A percentile compares a stretch with the other conserved stretches of the same genome.
These are phyloP conservation scores for Heterohyrax brucei DNA, from an alignment of 2,797 vertebrate genomes.

Conservation along the genomic window DNA sequence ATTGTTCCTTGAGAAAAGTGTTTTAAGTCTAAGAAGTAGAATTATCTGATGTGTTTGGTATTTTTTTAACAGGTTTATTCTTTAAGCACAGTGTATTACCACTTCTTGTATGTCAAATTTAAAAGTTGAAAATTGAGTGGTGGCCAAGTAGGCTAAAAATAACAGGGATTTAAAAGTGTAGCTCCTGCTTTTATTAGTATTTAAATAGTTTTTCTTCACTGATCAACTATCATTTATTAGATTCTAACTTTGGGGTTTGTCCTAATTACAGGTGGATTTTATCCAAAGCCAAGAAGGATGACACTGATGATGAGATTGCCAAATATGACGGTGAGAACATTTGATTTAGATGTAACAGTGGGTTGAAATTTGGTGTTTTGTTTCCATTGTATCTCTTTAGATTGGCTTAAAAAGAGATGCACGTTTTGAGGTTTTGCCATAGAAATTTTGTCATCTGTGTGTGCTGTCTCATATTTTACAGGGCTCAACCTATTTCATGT, in stretches of 20 bases:
- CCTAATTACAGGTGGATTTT: constrained; percentile 94
- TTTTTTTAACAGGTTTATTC: constrained; percentile 18
- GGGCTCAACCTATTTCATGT: constrained; percentile 5
- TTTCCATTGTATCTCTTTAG: constrained; percentile 14
- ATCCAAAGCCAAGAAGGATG: constrained; percentile 98
- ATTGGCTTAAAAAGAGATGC: constrained; percentile 10
- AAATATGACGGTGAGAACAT: constrained; percentile 96
- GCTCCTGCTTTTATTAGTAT: constrained; percentile 15
- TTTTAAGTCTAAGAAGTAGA: not conserved
- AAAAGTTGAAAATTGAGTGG: constrained; percentile 35
- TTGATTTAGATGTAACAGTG: constrained; percentile 13
- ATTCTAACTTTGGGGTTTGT: constrained; percentile 70
- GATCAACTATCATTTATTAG: constrained; percentile 50
- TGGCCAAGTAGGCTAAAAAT: constrained; percentile 35
- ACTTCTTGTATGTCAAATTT: constrained; percentile 12
- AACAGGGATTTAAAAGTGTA: not conserved
- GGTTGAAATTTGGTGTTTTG: not conserved
- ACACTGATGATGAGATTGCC: constrained; percentile 97
- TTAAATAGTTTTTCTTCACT: constrained; percentile 33
- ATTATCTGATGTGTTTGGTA: not conserved
- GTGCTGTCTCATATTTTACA: constrained; percentile 35
- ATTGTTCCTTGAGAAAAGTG: constrained; percentile 34
- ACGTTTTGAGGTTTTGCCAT: constrained; percentile 20
- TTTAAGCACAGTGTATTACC: not conserved
- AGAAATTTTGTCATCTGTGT: constrained; percentile 10